phyloP scores from a whole-genome alignment of 2,797 vertebrate genomes.

The Tamandua tetradactyla region DNA sequence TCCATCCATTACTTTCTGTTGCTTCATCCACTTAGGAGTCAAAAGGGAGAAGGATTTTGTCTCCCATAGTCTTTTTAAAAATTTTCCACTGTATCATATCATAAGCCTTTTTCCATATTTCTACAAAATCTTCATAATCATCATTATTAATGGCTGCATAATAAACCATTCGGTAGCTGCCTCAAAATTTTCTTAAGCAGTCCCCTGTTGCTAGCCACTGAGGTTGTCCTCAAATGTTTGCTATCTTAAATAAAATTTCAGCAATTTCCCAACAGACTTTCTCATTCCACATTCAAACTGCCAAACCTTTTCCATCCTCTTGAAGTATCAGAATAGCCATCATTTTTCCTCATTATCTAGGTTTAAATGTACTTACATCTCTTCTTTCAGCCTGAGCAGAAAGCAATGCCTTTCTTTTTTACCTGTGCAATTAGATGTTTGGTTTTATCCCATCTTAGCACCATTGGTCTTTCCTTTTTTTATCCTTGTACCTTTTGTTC shows the following conservation, averaged over 20 bases:
- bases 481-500: not conserved
- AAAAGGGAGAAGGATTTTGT: not conserved
- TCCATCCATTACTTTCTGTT: not conserved
- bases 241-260: not conserved
- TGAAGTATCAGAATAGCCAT: not conserved
- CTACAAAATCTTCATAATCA: not conserved
- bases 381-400: not conserved
- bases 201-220: not conserved
- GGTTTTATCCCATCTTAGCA: not conserved
- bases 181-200: not conserved
- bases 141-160: not conserved
- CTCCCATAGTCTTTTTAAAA: not conserved
- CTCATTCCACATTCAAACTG: not conserved
- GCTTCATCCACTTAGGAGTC: not conserved
- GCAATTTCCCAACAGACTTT: not conserved
- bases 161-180: not conserved
- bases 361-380: not conserved
- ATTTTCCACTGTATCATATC: not conserved
- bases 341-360: not conserved
- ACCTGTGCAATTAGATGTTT: too few relatives aligned
- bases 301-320: not conserved
- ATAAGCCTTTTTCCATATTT: not conserved
- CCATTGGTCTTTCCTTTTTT: not conserved
- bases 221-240: not conserved
- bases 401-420: not conserved